Conservation (phyloP, 2,888 invertebrate species). For the Euplagia quadripunctaria region DNA sequence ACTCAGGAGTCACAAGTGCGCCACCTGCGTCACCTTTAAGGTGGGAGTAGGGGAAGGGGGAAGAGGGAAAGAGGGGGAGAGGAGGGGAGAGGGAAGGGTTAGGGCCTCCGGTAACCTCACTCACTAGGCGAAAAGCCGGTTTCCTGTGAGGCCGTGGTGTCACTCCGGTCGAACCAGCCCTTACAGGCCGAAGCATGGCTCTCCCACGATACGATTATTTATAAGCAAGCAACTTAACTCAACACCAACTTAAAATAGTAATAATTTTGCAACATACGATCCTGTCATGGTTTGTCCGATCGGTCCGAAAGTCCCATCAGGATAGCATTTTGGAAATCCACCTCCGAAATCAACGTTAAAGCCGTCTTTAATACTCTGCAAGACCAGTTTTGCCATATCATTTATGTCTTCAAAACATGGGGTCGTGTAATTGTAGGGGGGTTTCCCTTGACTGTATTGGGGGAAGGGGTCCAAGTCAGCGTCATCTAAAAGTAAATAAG, state of each 20-base stretch:
- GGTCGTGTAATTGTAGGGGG: constrained; percentile 74
- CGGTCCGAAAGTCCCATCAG: constrained; percentile 75
- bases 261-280: constrained; percentile 61
- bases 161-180: too few relatives aligned
- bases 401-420: constrained; percentile 67
- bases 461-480: constrained; percentile 68
- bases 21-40: too few relatives aligned
- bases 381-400: constrained; percentile 57
- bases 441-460: constrained; percentile 56
- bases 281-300: constrained; percentile 58
- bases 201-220: too few relatives aligned
- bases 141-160: too few relatives aligned
- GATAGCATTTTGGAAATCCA: constrained; percentile 64
- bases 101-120: too few relatives aligned
- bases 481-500: constrained; percentile 65
- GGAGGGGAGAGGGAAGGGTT: too few relatives aligned
- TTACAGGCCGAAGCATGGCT: too few relatives aligned
- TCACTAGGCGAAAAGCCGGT: too few relatives aligned
- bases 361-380: constrained; percentile 67
- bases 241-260: not conserved
- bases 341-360: constrained; percentile 71
- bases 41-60: too few relatives aligned
- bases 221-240: too few relatives aligned
- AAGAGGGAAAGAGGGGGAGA: too few relatives aligned
- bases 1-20: too few relatives aligned